Evolutionary conservation across 2,888 invertebrate genomes (phyloP).

Genomic region (Isoperla grammatica): DNA sequence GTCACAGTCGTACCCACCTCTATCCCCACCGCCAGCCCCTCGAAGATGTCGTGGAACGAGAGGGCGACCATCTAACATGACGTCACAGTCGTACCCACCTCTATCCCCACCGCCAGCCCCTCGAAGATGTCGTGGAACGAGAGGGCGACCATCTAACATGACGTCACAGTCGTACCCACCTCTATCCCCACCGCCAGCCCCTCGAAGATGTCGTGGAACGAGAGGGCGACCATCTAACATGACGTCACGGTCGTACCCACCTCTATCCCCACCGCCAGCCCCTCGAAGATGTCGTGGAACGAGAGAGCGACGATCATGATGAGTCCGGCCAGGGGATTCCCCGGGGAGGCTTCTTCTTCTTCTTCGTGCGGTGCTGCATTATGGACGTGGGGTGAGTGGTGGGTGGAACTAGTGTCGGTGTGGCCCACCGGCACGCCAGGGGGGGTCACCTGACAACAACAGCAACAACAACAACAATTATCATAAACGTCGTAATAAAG

Average conservation of each 20-base stretch:
- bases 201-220: constrained; percentile 18
- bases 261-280: constrained; percentile 39
- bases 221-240: background rate
- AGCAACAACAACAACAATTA: no score
- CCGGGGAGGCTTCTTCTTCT: background rate
- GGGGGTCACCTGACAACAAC: background rate
- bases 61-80: constrained; percentile 34
- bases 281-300: constrained; percentile 39
- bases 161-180: background rate
- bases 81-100: constrained; percentile 26
- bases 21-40: constrained; percentile 39
- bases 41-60: constrained; percentile 39
- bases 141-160: constrained; percentile 34
- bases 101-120: constrained; percentile 39
- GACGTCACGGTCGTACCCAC: constrained; percentile 8
- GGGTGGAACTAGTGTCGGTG: background rate
- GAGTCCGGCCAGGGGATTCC: constrained; percentile 32
- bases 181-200: constrained; percentile 34
- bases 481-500: no score
- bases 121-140: constrained; percentile 40
- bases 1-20: constrained; percentile 28
- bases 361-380: background rate
- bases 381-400: background rate
- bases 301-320: constrained; percentile 38
- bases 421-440: background rate